phyloP scores from a whole-genome alignment of 30 jellyfish, hydroid and myxozoan genomes.

The Hydractinia echinata region DNA sequence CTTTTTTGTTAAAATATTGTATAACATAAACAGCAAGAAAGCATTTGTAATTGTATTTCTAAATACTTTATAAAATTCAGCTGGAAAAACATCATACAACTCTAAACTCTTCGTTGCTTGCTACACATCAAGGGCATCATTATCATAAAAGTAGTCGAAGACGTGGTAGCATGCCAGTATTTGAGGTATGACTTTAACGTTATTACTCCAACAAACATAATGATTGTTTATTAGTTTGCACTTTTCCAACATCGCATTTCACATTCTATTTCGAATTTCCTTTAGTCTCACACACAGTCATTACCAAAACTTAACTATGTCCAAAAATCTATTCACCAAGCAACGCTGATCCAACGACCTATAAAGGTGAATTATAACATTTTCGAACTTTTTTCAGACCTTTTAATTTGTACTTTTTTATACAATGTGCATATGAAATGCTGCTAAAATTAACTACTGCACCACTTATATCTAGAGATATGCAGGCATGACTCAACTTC shows the following conservation, averaged over 20 bases:
- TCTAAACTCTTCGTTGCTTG: not conserved
- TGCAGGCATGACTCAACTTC: conserved; percentile 7
- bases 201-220: too few species aligned
- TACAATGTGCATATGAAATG: not conserved
- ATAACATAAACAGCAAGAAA: too few species aligned
- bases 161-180: conserved; percentile 3
- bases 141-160: not conserved
- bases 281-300: not conserved
- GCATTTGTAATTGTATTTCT: too few species aligned
- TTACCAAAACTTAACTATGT: not conserved
- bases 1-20: too few species aligned
- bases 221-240: too few species aligned
- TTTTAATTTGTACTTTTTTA: not conserved
- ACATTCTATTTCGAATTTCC: not conserved
- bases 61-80: not conserved
- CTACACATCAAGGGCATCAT: conserved; percentile 5
- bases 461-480: not conserved
- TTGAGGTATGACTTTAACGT: not conserved
- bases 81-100: not conserved
- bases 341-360: not conserved
- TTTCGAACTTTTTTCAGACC: too few species aligned
- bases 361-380: too few species aligned
- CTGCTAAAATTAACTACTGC: not conserved
- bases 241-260: not conserved
- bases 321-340: not conserved